Evolutionary conservation across 2,113 vertebrate genomes (phyloP).

Genomic region (Catharus bicknelli): DNA sequence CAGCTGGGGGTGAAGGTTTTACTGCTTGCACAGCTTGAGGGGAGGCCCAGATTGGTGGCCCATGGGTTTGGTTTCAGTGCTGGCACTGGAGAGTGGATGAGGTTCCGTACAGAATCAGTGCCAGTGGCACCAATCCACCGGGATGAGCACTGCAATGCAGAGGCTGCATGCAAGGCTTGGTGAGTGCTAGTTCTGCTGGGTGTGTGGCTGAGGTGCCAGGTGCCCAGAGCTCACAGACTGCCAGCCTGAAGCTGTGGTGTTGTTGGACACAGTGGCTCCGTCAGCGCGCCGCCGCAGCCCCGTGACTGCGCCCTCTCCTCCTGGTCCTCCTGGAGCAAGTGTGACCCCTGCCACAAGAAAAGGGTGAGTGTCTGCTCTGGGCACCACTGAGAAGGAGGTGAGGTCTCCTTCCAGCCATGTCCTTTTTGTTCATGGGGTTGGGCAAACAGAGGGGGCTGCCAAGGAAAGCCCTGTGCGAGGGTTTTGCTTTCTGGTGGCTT

Average conservation of each 20-base stretch:
- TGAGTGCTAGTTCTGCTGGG: not conserved
- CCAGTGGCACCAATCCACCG: not conserved
- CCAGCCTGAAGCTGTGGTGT: not conserved
- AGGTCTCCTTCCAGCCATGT: not conserved
- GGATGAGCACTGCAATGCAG: not conserved
- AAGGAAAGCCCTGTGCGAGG: rapidly evolving
- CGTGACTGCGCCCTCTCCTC: constrained; percentile 81
- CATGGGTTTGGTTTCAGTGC: rapidly evolving
- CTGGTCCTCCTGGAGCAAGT: constrained; percentile 89
- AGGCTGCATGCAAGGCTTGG: rapidly evolving
- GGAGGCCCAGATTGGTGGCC: not conserved
- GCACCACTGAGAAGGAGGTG: not conserved
- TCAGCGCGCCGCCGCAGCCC: constrained; percentile 23
- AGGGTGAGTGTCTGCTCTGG: constrained; percentile 75
- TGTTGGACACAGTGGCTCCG: constrained; percentile 53
- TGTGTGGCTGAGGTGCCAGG: not conserved
- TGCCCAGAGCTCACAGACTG: not conserved
- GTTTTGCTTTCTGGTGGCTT: not conserved
- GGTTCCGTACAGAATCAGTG: not conserved
- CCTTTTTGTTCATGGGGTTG: rapidly evolving
- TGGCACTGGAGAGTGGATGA: not conserved
- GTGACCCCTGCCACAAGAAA: constrained; percentile 87
- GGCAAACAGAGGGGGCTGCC: rapidly evolving
- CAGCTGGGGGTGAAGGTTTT: not conserved
- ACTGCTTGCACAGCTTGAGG: not conserved